Percentiles rank a stretch among this genome's conserved stretches.
These are phyloP conservation scores for Macroglossus sobrinus DNA, from an alignment of 2,113 vertebrate genomes.

Conservation along the genomic window DNA sequence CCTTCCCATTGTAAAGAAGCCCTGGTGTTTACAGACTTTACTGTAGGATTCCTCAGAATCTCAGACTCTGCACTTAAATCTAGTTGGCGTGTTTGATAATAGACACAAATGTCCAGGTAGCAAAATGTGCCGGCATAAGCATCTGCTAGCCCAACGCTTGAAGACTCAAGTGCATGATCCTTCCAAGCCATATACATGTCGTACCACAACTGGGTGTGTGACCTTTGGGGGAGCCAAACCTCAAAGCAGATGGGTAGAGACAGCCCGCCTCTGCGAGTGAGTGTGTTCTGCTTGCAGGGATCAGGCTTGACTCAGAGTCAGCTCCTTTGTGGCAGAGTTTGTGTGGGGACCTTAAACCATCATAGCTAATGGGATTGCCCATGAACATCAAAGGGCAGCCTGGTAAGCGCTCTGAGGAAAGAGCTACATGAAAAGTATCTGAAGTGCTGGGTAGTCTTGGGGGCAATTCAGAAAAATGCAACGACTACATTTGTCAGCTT, in stretches of 20 bases:
- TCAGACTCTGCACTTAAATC: not conserved
- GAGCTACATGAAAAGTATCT: conserved; percentile 60
- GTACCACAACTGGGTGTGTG: not conserved
- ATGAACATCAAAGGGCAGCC: conserved; percentile 73
- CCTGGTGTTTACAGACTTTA: too few relatives aligned
- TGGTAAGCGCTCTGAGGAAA: conserved; percentile 73
- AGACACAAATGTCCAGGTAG: not conserved
- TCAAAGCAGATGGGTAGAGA: not conserved
- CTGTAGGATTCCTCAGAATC: not conserved
- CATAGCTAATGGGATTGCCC: conserved; percentile 77
- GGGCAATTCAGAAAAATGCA: not conserved
- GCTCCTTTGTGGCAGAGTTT: conserved; percentile 67
- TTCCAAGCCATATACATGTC: not conserved
- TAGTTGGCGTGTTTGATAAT: not conserved
- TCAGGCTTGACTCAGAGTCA: conserved; percentile 60
- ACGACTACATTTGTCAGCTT: not conserved
- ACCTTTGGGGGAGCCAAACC: not conserved
- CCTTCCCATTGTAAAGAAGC: not conserved
- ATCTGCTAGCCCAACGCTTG: not conserved
- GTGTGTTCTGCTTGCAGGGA: not conserved
- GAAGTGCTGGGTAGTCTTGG: conserved; percentile 61
- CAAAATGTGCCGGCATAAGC: not conserved
- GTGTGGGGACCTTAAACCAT: conserved; percentile 75
- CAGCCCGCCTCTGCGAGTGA: not conserved
- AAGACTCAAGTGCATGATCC: not conserved